Conservation (phyloP, 2,888 invertebrate genomes). For the Drosophila paucipuncta region DNA sequence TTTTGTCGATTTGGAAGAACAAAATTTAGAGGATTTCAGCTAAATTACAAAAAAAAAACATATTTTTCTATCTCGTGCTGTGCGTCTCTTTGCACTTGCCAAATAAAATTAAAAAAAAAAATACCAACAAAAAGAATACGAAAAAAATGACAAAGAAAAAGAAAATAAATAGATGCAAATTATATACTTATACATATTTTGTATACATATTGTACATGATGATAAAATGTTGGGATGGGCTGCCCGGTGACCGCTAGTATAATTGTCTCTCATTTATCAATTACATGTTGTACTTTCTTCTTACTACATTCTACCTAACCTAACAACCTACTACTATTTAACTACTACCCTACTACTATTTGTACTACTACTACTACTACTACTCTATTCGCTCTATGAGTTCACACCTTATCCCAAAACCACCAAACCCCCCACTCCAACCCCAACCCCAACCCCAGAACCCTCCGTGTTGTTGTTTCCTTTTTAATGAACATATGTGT, state of each 20-base stretch:
- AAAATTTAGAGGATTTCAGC: conserved; percentile 62
- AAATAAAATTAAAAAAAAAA: conserved; percentile 29
- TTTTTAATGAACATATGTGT: conserved; percentile 54
- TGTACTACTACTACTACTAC: conserved; percentile 59
- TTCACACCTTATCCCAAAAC: conserved; percentile 47
- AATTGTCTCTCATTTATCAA: conserved; percentile 82
- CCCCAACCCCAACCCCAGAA: neutral
- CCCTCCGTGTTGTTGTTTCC: conserved; percentile 64
- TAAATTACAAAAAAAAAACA: conserved; percentile 41
- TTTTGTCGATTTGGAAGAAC: conserved; percentile 60
- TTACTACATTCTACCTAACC: conserved; percentile 71
- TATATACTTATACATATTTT: conserved; percentile 72
- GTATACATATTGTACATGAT: conserved; percentile 80
- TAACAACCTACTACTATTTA: conserved; percentile 55
- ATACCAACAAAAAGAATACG: conserved; percentile 18
- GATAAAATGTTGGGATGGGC: conserved; percentile 86
- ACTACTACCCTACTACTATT: conserved; percentile 60
- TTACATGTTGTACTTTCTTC: conserved; percentile 82
- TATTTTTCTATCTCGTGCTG: conserved; percentile 41
- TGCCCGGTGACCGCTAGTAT: conserved; percentile 86
- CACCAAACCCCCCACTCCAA: neutral
- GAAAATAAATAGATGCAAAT: conserved; percentile 66
- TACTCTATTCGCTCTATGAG: conserved; percentile 76
- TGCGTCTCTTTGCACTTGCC: conserved; percentile 44
- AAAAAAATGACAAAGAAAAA: conserved; percentile 11